Evolutionary conservation across 2,888 invertebrate species (phyloP).

Genomic region (Ennomos fuscantarius): DNA sequence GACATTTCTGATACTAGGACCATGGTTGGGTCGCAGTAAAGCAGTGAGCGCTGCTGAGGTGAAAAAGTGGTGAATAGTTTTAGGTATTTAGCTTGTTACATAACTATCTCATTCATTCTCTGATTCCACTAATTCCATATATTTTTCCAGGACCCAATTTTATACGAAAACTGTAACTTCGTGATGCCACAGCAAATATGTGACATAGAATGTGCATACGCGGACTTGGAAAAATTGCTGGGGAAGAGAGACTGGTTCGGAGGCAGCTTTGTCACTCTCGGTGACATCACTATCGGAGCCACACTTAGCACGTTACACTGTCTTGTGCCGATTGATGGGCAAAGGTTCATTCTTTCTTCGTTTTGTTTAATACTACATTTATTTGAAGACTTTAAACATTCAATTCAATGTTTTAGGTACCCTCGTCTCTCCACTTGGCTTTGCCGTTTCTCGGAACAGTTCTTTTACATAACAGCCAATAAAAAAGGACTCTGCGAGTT

Average conservation of each 20-base stretch:
- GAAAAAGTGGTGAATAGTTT: no score
- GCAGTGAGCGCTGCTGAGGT: no score
- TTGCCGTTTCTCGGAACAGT: conserved; percentile 58
- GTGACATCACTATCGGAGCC: conserved; percentile 61
- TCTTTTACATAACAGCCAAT: conserved; percentile 63
- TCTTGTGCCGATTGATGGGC: conserved; percentile 52
- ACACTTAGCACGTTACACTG: conserved; percentile 64
- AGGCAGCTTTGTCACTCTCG: conserved; percentile 56
- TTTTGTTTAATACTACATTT: background rate
- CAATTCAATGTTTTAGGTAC: conserved; percentile 47
- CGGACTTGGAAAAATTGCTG: conserved; percentile 60
- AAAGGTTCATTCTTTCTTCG: conserved; percentile 8
- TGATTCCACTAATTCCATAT: no score
- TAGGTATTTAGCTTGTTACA: no score
- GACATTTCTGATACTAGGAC: no score
- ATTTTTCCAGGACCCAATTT: conserved; percentile 59
- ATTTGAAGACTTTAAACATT: background rate
- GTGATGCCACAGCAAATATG: conserved; percentile 61
- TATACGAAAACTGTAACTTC: conserved; percentile 62
- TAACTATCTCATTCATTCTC: no score
- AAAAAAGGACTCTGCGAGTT: conserved; percentile 67
- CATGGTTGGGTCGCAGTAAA: no score
- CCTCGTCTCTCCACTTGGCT: conserved; percentile 62
- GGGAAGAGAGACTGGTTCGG: conserved; percentile 55
- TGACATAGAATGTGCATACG: conserved; percentile 60